Evolutionary conservation across 2,888 invertebrate genomes (phyloP), one percentile per base, ranked within the genome.

Genomic region (Lamellibrachia satsuma): DNA sequence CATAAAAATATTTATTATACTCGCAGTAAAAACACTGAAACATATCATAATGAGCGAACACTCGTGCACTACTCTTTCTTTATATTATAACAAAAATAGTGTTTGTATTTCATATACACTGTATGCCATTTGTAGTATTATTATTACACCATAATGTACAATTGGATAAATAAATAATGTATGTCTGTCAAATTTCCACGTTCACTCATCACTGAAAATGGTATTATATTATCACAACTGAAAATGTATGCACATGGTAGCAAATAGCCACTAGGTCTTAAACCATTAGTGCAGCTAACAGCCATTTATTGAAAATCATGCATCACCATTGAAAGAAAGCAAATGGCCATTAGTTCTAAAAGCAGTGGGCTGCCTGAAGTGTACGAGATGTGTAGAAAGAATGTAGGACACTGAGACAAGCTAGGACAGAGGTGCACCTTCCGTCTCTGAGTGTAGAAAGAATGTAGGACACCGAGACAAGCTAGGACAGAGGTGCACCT

Each of bases 371-470:
- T 75, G 75, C 22, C 22, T 60, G 60, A 60, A 60, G 60, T 15
- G 60, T 75, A 22, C 22, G 15, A 75, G 75, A 22, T 75, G 6
- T 75, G 75, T 15, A 75, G 15, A 75, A 15, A 75, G 75, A 75
- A 4, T 22, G 11, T 15, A 1, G 39, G 39, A 39, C 39, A 39
- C 39, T 39, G 39, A 39, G 39, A 39, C 39, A 39, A 39, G 39
- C 22, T 52, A 51, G 90, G 92, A 22, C 22, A 15, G 22, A 90
- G 11, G 7, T 93, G 91, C 92, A 96, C 96, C 96, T 95, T 96
- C 96, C 90, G 96, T 96, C 94, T 96, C 96, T 55, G 96, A 96
- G 92, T 96, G 39, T 39, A 39, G 39, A 39, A 39, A 39, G 39
- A 39, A 39, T 39, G 39, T 39, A 39, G 39, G 39, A 39, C 39